phyloP scores from a whole-genome alignment of 2,797 vertebrate genomes.

The Discoglossus pictus region DNA sequence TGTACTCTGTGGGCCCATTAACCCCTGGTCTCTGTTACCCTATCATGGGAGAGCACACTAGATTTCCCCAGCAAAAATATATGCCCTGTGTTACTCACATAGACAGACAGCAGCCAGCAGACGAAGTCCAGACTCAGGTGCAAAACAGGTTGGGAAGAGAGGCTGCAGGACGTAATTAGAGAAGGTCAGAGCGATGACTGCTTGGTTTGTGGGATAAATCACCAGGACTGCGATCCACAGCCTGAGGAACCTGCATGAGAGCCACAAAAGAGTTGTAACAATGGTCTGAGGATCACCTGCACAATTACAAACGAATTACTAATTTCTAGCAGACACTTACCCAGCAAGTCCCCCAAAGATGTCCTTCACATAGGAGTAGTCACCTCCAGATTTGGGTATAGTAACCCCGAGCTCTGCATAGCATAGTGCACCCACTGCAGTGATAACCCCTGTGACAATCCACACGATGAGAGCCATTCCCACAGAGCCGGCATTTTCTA shows the following conservation, averaged over 20 bases:
- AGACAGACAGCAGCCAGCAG: slow-evolving; percentile 79
- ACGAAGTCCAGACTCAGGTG: slow-evolving; percentile 71
- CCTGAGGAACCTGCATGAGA: slow-evolving; percentile 78
- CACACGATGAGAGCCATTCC: slow-evolving; percentile 86
- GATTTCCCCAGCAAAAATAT: too few relatives aligned
- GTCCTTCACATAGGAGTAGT: slow-evolving; percentile 92
- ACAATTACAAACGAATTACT: not conserved
- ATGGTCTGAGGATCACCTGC: not conserved
- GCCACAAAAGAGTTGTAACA: not conserved
- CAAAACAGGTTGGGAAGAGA: slow-evolving; percentile 76
- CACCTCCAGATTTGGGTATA: slow-evolving; percentile 91
- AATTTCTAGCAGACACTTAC: slow-evolving; percentile 71
- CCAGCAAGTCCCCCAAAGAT: slow-evolving; percentile 91
- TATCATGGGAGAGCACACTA: too few relatives aligned
- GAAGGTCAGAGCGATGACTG: slow-evolving; percentile 83
- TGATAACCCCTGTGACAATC: slow-evolving; percentile 88
- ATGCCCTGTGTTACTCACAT: slow-evolving; percentile 68
- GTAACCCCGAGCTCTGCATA: slow-evolving; percentile 92
- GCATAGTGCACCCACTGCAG: slow-evolving; percentile 87
- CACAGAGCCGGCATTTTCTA: slow-evolving; percentile 90
- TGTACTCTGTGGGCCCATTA: too few relatives aligned
- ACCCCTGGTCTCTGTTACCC: too few relatives aligned
- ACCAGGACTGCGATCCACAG: slow-evolving; percentile 83
- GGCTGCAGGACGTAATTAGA: slow-evolving; percentile 83
- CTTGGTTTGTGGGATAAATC: slow-evolving; percentile 85